A percentile compares a stretch with the other conserved stretches of the same genome.
phyloP scores from a whole-genome alignment of 2,888 invertebrate species.

The Drosophila diplacantha region DNA sequence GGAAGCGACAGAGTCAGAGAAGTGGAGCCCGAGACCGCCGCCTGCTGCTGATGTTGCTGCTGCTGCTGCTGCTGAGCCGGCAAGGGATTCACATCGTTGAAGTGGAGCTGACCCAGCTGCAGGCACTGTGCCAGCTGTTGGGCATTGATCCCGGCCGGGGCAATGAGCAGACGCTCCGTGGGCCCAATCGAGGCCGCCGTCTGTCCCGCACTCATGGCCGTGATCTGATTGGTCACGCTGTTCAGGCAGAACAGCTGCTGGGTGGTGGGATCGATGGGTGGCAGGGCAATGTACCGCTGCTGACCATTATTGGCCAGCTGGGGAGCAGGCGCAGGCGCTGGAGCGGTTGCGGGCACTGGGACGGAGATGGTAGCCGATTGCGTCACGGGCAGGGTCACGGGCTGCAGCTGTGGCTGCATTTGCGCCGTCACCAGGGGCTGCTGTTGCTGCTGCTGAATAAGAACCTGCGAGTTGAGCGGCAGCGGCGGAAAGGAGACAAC shows the following conservation, averaged over 20 bases:
- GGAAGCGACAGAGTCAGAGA: conserved; percentile 46
- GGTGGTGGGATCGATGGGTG: conserved; percentile 76
- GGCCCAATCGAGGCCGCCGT: conserved; percentile 77
- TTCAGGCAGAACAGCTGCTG: conserved; percentile 78
- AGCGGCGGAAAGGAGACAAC: conserved; percentile 47
- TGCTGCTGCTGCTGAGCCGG: conserved; percentile 54
- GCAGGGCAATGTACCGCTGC: conserved; percentile 76
- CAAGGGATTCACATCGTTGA: conserved; percentile 76
- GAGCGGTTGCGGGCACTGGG: conserved; percentile 14
- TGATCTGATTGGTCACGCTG: conserved; percentile 78
- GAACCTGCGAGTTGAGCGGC: conserved; percentile 41
- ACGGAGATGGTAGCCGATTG: conserved; percentile 33
- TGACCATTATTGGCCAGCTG: conserved; percentile 41
- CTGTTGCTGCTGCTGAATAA: conserved; percentile 33
- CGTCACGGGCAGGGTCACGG: conserved; percentile 18
- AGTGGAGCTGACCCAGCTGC: conserved; percentile 77
- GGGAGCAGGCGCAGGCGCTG: conserved; percentile 15
- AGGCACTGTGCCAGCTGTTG: conserved; percentile 77
- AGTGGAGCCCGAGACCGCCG: conserved; percentile 38
- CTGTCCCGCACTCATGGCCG: conserved; percentile 76
- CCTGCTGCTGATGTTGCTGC: conserved; percentile 22
- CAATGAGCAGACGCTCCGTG: conserved; percentile 77
- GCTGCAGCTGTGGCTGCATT: conserved; percentile 40
- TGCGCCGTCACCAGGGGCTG: conserved; percentile 26
- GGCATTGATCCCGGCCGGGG: conserved; percentile 78